Base-by-base conservation (phyloP, 2,888 invertebrate species). In the Anthophora plumipes region DNA sequence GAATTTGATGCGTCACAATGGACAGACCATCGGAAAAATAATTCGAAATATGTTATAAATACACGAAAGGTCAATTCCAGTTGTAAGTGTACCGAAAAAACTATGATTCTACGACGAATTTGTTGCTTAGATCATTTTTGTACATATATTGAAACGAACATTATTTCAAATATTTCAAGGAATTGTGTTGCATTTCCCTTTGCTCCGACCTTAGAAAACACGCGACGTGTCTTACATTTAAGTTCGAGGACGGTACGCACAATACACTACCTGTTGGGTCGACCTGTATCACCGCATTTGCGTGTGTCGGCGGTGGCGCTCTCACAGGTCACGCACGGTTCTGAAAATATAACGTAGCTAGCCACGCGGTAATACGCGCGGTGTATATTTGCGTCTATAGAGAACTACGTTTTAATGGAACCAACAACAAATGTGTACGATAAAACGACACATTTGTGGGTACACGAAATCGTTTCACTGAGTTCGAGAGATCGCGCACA, bases 211-310 rank as follows among this genome's bases (percentile, higher is more conserved):
- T 63, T 54, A 67, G 50, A 22, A 64, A 73, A 67, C 59, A 60
- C 43, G 68, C 77, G 68, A 83, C 76, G 83, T 70, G 77, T 71
- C 61, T 61, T 64, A 39, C 55, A 54, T 63, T 72, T 78, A 87
- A 83, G 79, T 85, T 82, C 81, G 84, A 81, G 85, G 85, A 83
- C 85, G 82, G 61, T 86, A 82, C 76, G 66, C 79, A 83, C 80
- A 67, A 79, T 88, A 80, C 79, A 76, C 82, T 88, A 88, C 88
- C 88, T 88, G 88, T 86, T 88, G 81, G 86, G 81, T 86, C 83
- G 86, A 80, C 75, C 72, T 75, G 84, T 79, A 80, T 85, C 85
- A 82, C 79, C 85, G 85, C 83, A 83, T 83, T 85, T 85, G 72
- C 79, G 84, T 78, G 85, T 83, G 76, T 80, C 71, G 77, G 76